Base-by-base conservation (phyloP, 2,113 vertebrate genomes). In the Podarcis muralis region DNA sequence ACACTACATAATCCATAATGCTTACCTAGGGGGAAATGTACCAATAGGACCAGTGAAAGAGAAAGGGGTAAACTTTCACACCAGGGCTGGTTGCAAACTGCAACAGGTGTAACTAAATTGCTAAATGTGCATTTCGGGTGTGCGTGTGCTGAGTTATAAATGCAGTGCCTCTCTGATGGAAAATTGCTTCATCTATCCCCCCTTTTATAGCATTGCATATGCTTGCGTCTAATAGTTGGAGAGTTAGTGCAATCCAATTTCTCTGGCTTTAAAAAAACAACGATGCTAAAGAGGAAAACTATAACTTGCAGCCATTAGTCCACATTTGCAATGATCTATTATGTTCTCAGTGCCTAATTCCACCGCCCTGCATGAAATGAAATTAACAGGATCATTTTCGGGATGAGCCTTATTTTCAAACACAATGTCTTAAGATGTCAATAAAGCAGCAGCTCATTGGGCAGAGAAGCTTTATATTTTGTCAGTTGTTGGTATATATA, bases 1-100 rank as follows among this genome's bases (percentile, higher is more conserved):
- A 99, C 76, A 99, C 98, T 77, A 99, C 98, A 43, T 99, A 99
- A 97, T 99, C 99, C 0, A 98, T 99, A 91, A 99, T 98, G 95
- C 98, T 98, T 93, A 99, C 98, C 99, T 99, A 93, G 25, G 23
- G 32, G 0, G 0, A 1, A 13, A 57, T 22, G 9, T 37, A 25
- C 32, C 59, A 78, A 78, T 76, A 69, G 20, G 8, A 22, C 15
- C 2, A 37, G 20, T 32, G 48, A 53, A 53, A 40, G 59, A 66
- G 0, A 53, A 66, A 11, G 59, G 62, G 23, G 30, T 53, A 57
- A 37, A 13, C n/a, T 68, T 57, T 48, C 23, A 69, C 35, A 62
- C 74, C n/a, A 69, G 32, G 43, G 5, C 37, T 30, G 32, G 2
- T 72, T 35, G 81, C 77, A 69, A 82, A 76, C 30, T 87, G 66